Conservation (phyloP, 1,140 invertebrate genomes). For the Pectinophora gossypiella region DNA sequence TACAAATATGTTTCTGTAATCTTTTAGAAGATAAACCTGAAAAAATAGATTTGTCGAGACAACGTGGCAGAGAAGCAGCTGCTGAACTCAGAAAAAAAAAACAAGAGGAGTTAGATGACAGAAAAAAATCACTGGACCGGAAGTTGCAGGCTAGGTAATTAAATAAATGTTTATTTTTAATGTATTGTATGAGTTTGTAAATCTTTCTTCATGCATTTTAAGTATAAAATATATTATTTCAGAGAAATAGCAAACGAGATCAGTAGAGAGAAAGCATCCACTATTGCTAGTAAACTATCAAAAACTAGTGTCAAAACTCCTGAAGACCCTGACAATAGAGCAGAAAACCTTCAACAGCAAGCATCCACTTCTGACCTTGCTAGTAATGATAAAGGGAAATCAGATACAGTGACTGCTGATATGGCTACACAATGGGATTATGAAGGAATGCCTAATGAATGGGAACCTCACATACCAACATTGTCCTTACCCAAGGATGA, state of each 20-base stretch:
- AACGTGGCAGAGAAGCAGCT: conserved; percentile 52
- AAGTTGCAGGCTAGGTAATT: conserved; percentile 57
- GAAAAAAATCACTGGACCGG: conserved; percentile 57
- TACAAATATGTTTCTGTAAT: neutral
- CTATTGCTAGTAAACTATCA: conserved; percentile 30
- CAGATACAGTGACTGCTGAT: conserved; percentile 31
- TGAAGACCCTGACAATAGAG: neutral
- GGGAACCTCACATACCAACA: conserved; percentile 39
- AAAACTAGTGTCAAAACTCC: conserved; percentile 12
- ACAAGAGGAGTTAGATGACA: conserved; percentile 57
- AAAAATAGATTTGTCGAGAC: conserved; percentile 47
- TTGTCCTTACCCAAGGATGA: conserved; percentile 46
- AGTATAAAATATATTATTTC: conserved; percentile 14
- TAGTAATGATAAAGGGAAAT: conserved; percentile 1
- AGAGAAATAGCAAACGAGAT: conserved; percentile 62
- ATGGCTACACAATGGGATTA: conserved; percentile 59
- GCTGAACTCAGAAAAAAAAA: conserved; percentile 43
- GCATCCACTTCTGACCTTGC: neutral
- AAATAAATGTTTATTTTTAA: neutral
- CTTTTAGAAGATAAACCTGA: neutral
- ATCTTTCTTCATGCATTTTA: neutral
- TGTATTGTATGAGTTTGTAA: neutral
- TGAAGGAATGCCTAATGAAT: conserved; percentile 39
- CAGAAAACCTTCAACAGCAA: neutral
- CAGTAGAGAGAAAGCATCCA: conserved; percentile 52